Base-by-base conservation (phyloP, 2,888 invertebrate genomes). In the Lithophane semibrunnea region DNA sequence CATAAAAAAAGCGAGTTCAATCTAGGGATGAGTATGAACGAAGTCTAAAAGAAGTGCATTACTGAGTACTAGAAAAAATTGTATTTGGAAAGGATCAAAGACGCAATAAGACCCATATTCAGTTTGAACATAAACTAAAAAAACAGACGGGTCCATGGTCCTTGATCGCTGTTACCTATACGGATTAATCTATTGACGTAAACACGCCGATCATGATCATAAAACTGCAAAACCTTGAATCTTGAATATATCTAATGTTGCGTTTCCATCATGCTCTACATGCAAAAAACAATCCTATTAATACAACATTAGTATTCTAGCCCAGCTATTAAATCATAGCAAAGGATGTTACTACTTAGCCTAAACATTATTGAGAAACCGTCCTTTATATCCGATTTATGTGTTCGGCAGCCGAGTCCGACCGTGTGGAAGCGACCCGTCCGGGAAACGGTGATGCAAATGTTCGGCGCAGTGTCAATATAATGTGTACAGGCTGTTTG, bases 361-460 rank as follows among this genome's bases (percentile, higher is more conserved):
- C 13, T 21, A 13, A 42, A 42, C 49, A 21, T 61, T 67, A 72
- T 87, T 87, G 80, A 72, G 87, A 86, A 88, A 87, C 85, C 74
- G 82, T 82, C 80, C 71, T 79, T 77, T 80, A 86, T 88, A 86
- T 91, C 89, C 88, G 89, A 90, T 90, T 82, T 83, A 83, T 81
- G 87, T 78, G 84, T 80, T 85, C 73, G 81, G 65, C 86, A 79
- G 68, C 77, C 82, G 79, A 64, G 73, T 67, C 77, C 56, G 80
- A 18, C 61, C 79, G 86, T 10, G 58, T 88, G 89, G 90, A 88
- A 85, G 87, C 84, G 77, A 54, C 67, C 67, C 93, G 92, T 94
- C 94, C 95, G 94, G 95, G 94, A 94, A 92, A 90, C 90, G 86
- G 79, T 92, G 94, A 92, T 92, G 93, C 90, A 92, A 95, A 93